Conservation (phyloP, 2,113 vertebrate genomes). For the Ophthalmolycus amberensis region DNA sequence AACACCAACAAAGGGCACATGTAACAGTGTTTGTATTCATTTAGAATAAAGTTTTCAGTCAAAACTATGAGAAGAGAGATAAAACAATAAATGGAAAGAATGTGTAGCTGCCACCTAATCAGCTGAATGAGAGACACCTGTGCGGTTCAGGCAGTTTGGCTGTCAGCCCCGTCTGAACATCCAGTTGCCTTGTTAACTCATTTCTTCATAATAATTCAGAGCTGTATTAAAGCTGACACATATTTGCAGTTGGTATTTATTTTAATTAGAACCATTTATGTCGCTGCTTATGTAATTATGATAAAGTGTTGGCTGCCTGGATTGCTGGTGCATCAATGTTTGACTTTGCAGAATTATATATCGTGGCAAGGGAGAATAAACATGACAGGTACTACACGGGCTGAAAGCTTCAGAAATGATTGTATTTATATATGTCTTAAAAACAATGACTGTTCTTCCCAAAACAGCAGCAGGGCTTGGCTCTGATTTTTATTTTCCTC, state of each 20-base stretch:
- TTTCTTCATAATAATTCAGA: constrained; percentile 18
- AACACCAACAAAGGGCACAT: not conserved
- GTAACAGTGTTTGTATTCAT: not conserved
- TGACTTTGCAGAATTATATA: not conserved
- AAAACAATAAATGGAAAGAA: not conserved
- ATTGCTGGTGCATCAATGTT: constrained; percentile 17
- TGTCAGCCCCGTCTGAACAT: constrained; percentile 54
- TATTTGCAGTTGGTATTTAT: constrained; percentile 36
- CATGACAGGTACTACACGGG: not conserved
- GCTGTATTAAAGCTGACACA: constrained; percentile 41
- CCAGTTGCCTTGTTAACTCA: constrained; percentile 12
- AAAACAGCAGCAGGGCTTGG: not conserved
- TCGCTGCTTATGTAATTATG: constrained; percentile 44
- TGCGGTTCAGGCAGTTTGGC: constrained; percentile 45
- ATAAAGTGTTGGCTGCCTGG: constrained; percentile 31
- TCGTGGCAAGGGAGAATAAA: not conserved
- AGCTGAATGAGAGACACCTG: constrained; percentile 13
- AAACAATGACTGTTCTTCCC: not conserved
- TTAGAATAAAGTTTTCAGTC: not conserved
- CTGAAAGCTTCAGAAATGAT: not conserved
- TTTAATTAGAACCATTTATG: constrained; percentile 50
- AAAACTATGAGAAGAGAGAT: constrained; percentile 5
- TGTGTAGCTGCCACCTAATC: constrained; percentile 49
- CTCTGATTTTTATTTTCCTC: not conserved
- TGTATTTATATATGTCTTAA: not conserved